Conservation (phyloP, 2,888 invertebrate genomes). For the Polyommatus icarus region DNA sequence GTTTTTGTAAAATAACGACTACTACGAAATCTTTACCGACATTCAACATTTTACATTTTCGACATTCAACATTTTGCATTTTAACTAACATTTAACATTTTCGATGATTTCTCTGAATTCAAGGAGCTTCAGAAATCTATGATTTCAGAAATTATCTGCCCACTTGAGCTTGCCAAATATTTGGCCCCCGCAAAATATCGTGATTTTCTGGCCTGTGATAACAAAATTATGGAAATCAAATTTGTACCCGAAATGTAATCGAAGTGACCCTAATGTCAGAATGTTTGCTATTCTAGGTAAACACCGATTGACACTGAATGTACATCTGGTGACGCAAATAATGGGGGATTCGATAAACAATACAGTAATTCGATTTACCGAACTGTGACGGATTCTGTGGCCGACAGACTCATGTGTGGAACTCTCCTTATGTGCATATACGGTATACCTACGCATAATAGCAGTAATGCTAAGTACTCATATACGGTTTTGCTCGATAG, state of each 20-base stretch:
- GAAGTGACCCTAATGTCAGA: conserved; percentile 67
- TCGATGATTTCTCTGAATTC: too few relatives aligned
- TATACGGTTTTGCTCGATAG: too few relatives aligned
- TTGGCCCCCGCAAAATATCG: conserved; percentile 18
- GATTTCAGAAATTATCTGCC: neutral
- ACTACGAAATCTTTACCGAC: too few relatives aligned
- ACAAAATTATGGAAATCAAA: conserved; percentile 71
- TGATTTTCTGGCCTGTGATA: conserved; percentile 40
- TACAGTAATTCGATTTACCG: conserved; percentile 72
- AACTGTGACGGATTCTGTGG: conserved; percentile 67
- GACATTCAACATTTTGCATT: too few relatives aligned
- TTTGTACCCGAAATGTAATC: conserved; percentile 61
- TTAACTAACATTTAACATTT: too few relatives aligned
- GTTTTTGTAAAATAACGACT: too few relatives aligned
- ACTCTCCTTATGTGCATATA: neutral
- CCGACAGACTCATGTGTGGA: neutral
- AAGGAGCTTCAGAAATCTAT: neutral
- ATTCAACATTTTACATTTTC: too few relatives aligned
- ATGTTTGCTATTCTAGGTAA: conserved; percentile 78
- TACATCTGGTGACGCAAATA: conserved; percentile 79
- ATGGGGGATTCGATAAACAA: conserved; percentile 71
- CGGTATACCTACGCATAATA: too few relatives aligned
- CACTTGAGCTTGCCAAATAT: neutral
- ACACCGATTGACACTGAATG: conserved; percentile 78
- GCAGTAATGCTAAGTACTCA: too few relatives aligned